Evolutionary conservation across 2,888 invertebrate species (phyloP).

Genomic region (Didymodactylos carnosus): DNA sequence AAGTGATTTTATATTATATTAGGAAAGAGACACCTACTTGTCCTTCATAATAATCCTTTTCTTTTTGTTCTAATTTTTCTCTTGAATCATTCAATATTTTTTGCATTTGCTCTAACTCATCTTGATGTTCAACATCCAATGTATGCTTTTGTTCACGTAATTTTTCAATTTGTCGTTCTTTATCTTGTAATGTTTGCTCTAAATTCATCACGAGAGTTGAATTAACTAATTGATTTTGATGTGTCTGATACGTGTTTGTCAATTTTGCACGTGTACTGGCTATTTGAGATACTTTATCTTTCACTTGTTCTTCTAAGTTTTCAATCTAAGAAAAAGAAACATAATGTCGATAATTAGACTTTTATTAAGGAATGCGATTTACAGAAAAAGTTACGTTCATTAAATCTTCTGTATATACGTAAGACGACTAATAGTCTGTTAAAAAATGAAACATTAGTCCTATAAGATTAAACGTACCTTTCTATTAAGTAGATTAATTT

Average conservation of each 20-base stretch:
- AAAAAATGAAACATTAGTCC: too few species aligned
- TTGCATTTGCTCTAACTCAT: conserved; percentile 9
- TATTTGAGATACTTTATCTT: conserved; percentile 93
- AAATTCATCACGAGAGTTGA: conserved; percentile 76
- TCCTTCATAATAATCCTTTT: conserved; percentile 4
- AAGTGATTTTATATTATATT: neutral
- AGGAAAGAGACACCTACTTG: neutral
- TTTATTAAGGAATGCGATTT: too few species aligned
- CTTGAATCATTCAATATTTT: conserved; percentile 5
- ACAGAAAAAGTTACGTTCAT: too few species aligned
- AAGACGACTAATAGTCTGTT: too few species aligned
- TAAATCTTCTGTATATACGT: too few species aligned
- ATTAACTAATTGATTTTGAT: conserved; percentile 71
- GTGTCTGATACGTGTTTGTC: conserved; percentile 28
- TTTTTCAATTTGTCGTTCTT: conserved; percentile 82
- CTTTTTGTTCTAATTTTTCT: conserved; percentile 9
- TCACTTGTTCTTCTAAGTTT: conserved; percentile 79
- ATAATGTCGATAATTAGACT: too few species aligned
- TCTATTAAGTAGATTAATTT: conserved; percentile 80
- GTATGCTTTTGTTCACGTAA: conserved; percentile 16
- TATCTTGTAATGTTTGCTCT: conserved; percentile 83
- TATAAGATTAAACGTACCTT: too few species aligned
- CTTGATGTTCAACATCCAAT: conserved; percentile 2
- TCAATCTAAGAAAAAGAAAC: too few species aligned
- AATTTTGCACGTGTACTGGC: conserved; percentile 47